Base-by-base conservation (phyloP, 2,797 vertebrate genomes). In the Philypnodon macrostomus region DNA sequence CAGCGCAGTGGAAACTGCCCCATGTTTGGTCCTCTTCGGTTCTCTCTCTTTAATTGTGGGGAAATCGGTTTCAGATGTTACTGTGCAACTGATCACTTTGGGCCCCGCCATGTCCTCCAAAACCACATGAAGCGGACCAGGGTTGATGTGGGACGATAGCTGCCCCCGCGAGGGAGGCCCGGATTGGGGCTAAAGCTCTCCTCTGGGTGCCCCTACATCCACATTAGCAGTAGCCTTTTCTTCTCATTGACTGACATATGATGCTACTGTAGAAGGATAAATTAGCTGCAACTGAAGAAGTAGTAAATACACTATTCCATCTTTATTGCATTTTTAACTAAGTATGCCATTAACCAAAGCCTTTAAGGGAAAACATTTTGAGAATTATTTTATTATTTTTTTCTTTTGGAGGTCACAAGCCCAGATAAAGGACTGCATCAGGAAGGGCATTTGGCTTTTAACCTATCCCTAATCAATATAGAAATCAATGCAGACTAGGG, bases 1-100 rank as follows among this genome's bases (percentile, higher is more conserved):
- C n/a, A n/a, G n/a, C 89, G 88, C 89, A 84, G 87, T 90, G 87
- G 89, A 89, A 90, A 90, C 85, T 47, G 83, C 51, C 24, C 63
- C 55, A 88, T 89, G 85, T 91, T 91, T 90, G 80, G 81, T 82
- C 77, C 81, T 84, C 85, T 89, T 90, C 89, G 85, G 77, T 83
- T 85, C 72, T 83, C 83, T 79, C 80, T 84, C 86, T 86, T 89
- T 91, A 88, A 90, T 91, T 90, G 87, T 81, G 78, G 85, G 83
- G 81, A 86, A 90, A 90, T 91, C 77, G 83, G 67, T 88, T 89
- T 91, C 90, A 91, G 89, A 91, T 91, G 90, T 90, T 82, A 63
- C 83, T 75, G 75, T 49, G 58, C 79, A 77, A 84, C 85, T 87
- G 87, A 88, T 90, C 88, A 88, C 86, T 86, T 85, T 77, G 72